Evolutionary conservation across 2,888 invertebrate species (phyloP).

Genomic region (Hyppa rectilinea): DNA sequence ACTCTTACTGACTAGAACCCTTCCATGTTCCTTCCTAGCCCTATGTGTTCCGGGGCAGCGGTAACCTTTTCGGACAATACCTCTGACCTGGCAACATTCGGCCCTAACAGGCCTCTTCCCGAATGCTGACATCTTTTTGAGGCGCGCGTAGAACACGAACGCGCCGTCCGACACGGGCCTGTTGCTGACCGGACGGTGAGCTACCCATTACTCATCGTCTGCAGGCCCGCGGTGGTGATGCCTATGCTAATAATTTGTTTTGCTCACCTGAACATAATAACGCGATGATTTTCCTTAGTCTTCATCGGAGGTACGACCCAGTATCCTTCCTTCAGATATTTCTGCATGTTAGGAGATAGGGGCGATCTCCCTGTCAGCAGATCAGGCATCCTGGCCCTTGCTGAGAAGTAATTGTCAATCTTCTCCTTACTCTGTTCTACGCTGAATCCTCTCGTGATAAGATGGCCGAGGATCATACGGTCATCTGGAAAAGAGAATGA

Average conservation of each 20-base stretch:
- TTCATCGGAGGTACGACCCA: constrained; percentile 54
- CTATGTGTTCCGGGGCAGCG: no score
- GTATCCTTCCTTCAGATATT: constrained; percentile 53
- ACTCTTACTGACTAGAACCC: no score
- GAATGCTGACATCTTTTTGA: no score
- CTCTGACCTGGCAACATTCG: no score
- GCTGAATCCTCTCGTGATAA: constrained; percentile 68
- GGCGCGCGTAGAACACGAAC: no score
- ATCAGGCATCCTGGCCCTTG: constrained; percentile 65
- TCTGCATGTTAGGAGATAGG: constrained; percentile 16
- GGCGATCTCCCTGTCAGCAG: constrained; percentile 55
- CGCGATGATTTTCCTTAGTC: constrained; percentile 57
- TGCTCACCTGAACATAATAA: constrained; percentile 54
- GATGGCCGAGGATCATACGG: constrained; percentile 66
- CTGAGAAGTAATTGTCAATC: constrained; percentile 71
- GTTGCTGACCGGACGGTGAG: no score
- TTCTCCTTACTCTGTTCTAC: constrained; percentile 69
- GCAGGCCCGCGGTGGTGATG: no score
- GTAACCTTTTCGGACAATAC: no score
- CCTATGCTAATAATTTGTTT: not conserved
- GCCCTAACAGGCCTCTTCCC: no score
- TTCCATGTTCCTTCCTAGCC: no score
- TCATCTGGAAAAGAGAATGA: constrained; percentile 64
- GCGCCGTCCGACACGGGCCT: no score
- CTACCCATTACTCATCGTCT: no score